These are phyloP conservation scores for Nycteola revayana DNA, from an alignment of 2,888 invertebrate species.

Conservation along the genomic window DNA sequence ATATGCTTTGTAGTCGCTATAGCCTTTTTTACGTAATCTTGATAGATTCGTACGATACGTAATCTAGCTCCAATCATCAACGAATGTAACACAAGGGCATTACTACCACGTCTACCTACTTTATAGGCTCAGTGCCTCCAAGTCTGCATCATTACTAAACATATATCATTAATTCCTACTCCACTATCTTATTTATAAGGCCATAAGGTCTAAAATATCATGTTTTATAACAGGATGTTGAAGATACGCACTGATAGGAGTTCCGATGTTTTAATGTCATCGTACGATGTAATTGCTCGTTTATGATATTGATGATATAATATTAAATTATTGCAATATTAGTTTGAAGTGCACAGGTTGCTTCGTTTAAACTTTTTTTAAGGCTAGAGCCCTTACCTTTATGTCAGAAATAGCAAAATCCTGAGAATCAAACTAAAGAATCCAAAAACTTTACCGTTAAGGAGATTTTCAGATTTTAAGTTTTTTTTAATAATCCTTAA, in stretches of 20 bases:
- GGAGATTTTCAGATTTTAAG: too few species aligned
- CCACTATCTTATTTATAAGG: neutral
- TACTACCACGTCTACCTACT: conserved; percentile 4
- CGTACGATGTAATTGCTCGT: conserved; percentile 37
- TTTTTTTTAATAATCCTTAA: too few species aligned
- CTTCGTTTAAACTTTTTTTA: too few species aligned
- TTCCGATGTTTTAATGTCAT: conserved; percentile 39
- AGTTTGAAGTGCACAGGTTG: too few species aligned
- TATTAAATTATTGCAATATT: conserved; percentile 1
- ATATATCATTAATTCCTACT: conserved; percentile 26
- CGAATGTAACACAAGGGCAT: conserved; percentile 1
- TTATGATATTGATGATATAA: conserved; percentile 22
- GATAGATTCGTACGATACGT: too few species aligned
- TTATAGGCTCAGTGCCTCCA: conserved; percentile 16
- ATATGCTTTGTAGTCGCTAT: too few species aligned
- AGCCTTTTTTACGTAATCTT: too few species aligned
- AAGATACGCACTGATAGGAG: conserved; percentile 13
- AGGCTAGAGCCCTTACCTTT: too few species aligned
- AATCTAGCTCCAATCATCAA: too few species aligned
- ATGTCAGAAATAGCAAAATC: too few species aligned
- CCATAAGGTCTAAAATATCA: conserved; percentile 9
- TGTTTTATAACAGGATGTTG: conserved; percentile 27
- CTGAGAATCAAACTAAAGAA: too few species aligned
- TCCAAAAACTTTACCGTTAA: too few species aligned
- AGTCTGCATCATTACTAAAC: conserved; percentile 36